These are phyloP conservation scores for Anguilla obscura DNA, from an alignment of 2,797 vertebrate genomes.

Conservation along the genomic window DNA sequence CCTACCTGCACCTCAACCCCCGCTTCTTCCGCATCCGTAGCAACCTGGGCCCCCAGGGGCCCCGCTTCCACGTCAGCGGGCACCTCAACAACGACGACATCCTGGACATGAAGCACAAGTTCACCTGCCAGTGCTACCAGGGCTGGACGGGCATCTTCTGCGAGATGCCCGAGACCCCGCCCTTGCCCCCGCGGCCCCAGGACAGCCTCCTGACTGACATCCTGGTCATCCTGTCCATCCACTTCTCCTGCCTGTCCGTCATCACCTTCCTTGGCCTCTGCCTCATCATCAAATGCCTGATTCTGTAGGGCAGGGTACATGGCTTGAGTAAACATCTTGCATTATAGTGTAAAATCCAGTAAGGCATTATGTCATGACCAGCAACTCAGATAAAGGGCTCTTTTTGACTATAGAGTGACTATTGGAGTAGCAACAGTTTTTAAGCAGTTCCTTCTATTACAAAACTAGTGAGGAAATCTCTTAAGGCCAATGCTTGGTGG, in stretches of 20 bases:
- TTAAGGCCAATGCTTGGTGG: not conserved
- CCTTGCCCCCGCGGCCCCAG: constrained; percentile 27
- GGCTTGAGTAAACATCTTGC: not conserved
- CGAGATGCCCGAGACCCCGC: constrained; percentile 69
- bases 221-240: constrained; percentile 58
- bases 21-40: constrained; percentile 71
- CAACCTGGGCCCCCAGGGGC: constrained; percentile 40
- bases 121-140: constrained; percentile 86
- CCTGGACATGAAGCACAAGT: constrained; percentile 80
- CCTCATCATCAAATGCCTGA: constrained; percentile 68
- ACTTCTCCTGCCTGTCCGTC: constrained; percentile 68
- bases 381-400: not conserved
- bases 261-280: constrained; percentile 68
- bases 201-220: constrained; percentile 56
- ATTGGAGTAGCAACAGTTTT: not conserved
- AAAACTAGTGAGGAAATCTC: not conserved
- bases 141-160: constrained; percentile 86
- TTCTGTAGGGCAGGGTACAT: constrained; percentile 50
- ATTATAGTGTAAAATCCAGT: not conserved
- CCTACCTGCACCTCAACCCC: constrained; percentile 81
- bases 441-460: not conserved
- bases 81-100: constrained; percentile 67
- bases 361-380: not conserved
- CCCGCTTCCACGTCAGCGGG: constrained; percentile 71
- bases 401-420: not conserved